Evolutionary conservation across 2,113 vertebrate species (phyloP), one percentile per base, ranked within the genome.

Genomic region (Ophthalmolycus amberensis): DNA sequence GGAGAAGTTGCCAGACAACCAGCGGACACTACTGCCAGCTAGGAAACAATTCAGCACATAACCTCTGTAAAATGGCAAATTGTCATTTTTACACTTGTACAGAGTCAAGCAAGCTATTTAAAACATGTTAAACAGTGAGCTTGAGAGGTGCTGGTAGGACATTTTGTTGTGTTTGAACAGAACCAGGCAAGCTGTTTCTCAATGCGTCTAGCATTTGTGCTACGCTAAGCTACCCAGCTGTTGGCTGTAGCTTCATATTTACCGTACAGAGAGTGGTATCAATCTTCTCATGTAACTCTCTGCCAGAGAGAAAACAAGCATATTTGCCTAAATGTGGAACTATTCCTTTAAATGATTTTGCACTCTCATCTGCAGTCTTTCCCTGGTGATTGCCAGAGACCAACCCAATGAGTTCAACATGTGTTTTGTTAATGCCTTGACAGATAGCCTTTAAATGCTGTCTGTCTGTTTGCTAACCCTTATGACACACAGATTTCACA

Each of bases 371-470:
- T 5, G 20, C 16, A 27, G 20, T 42, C 32, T 50, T 34, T 32
- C 25, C 12, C 40, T 34, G 25, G 1, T 71, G 27, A 42, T 65
- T 34, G 9, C 16, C 54, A 10, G 10, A 72, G 67, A 40, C 27
- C 11, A 15, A 37, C 60, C 7, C 63, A 73, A 27, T 62, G 34
- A 82, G 67, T 56, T 70, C 46, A 22, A n/a, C 62, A 78, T 81
- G 70, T 85, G 72, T 54, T 59, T 66, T 25, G 58, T 76, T 5
- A 37, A 71, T 38, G 11, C 10, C 29, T 71, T 77, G 29, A 56
- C 54, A 66, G 48, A 9, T 27, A 75, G 25, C n/a, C 63, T 76
- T 18, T 67, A 65, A 27, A 60, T 70, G 44, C 27, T 63, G 6
- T 74, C 42, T 37, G 44, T 63, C 34, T 71, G 40, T 80, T 79